A percentile compares a stretch with the other conserved stretches of the same genome.
Evolutionary conservation across 2,888 invertebrate genomes (phyloP).

Genomic region (Drosophila antonietae): DNA sequence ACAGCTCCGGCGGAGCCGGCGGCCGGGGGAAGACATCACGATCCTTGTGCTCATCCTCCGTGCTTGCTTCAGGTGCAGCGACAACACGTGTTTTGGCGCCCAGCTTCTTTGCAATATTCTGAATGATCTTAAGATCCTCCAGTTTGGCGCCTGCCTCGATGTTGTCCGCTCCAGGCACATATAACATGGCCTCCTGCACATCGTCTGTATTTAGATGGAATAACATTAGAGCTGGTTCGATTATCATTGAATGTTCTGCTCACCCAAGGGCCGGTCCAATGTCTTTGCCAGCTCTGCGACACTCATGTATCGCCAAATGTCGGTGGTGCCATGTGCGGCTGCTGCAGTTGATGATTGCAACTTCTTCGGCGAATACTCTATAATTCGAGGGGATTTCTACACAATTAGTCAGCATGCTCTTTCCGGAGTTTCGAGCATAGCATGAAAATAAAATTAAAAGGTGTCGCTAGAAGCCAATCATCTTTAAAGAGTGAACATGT

Average conservation of each 20-base stretch:
- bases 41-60: conserved; percentile 79
- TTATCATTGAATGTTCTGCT: conserved; percentile 40
- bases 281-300: conserved; percentile 89
- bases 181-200: conserved; percentile 89
- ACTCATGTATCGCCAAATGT: conserved; percentile 93
- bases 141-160: conserved; percentile 87
- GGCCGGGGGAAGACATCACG: conserved; percentile 87
- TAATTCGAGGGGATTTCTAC: conserved; percentile 86
- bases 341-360: conserved; percentile 52
- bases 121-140: conserved; percentile 88
- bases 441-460: neutral
- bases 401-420: conserved; percentile 64
- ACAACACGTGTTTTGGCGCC: conserved; percentile 88
- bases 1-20: conserved; percentile 87
- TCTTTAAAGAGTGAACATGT: too few species aligned
- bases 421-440: neutral
- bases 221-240: neutral
- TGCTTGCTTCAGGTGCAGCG: conserved; percentile 82
- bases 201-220: conserved; percentile 85
- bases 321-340: conserved; percentile 63
- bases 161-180: conserved; percentile 87
- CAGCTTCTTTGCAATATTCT: conserved; percentile 89
- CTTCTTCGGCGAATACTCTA: conserved; percentile 86
- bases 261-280: conserved; percentile 88
- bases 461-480: neutral